A percentile compares a stretch with the other conserved stretches of the same genome.
These are phyloP conservation scores for Drosophila setosimentum DNA, from an alignment of 2,888 invertebrate species.

Conservation along the genomic window DNA sequence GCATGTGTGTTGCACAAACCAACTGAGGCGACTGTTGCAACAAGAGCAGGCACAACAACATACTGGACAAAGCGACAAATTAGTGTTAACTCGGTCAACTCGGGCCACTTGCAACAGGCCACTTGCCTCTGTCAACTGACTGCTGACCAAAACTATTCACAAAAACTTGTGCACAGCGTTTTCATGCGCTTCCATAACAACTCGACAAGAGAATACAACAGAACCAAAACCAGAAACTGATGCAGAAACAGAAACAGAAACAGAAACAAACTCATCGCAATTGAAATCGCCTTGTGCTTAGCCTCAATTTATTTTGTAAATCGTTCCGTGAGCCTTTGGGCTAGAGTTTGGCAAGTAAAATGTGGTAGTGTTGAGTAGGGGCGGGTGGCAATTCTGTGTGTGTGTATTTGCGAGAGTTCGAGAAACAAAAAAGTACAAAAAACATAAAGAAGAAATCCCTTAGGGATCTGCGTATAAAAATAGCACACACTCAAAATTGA, in stretches of 20 bases:
- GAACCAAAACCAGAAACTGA: background rate
- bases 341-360: background rate
- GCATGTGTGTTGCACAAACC: conserved; percentile 38
- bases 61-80: conserved; percentile 77
- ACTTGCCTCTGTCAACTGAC: conserved; percentile 5
- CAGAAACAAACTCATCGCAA: conserved; percentile 17
- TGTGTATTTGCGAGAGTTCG: conserved; percentile 17
- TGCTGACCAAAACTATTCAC: conserved; percentile 32
- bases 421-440: background rate
- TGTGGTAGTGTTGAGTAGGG: background rate
- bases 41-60: conserved; percentile 21
- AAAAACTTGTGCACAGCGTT: conserved; percentile 36
- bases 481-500: conserved; percentile 43
- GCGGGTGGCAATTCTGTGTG: background rate
- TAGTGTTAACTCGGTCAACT: conserved; percentile 64
- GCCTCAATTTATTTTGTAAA: conserved; percentile 53
- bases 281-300: conserved; percentile 33
- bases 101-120: conserved; percentile 21
- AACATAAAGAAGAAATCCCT: background rate
- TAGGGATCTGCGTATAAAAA: background rate
- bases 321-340: conserved; percentile 20
- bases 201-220: background rate
- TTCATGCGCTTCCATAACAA: conserved; percentile 33
- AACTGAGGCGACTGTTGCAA: conserved; percentile 39
- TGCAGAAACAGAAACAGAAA: background rate